phyloP scores from a whole-genome alignment of 2,113 vertebrate genomes.

The Ailurus styani region DNA sequence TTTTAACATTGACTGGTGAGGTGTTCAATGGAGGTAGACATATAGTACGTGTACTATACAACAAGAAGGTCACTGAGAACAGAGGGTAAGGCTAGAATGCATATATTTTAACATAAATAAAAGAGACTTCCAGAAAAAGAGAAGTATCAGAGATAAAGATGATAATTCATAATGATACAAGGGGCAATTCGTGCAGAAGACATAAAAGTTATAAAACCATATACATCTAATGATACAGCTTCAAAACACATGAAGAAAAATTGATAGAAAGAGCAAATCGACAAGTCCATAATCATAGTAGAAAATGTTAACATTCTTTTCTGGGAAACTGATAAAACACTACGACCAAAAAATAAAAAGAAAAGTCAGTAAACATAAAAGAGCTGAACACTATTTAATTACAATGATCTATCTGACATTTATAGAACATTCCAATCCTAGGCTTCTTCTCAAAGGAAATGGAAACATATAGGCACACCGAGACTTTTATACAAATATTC shows the following conservation, averaged over 20 bases:
- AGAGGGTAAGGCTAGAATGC: not conserved
- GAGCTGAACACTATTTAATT: not conserved
- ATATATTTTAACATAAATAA: not conserved
- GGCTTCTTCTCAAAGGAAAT: not conserved
- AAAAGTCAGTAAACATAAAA: not conserved
- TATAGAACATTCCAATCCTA: not conserved
- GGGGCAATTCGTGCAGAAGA: not conserved
- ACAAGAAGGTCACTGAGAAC: not conserved
- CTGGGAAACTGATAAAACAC: not conserved
- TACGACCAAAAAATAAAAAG: not conserved
- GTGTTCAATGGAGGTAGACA: not conserved
- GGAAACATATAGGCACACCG: not conserved
- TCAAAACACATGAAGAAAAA: constrained; percentile 7
- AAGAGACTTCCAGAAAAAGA: not conserved
- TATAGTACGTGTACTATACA: not conserved
- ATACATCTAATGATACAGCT: not conserved
- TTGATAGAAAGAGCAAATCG: not conserved
- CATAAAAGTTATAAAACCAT: not conserved
- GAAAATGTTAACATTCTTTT: not conserved
- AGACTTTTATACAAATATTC: not conserved
- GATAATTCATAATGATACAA: constrained; percentile 2
- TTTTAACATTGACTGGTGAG: not conserved
- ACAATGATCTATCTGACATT: not conserved
- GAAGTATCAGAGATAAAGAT: not conserved
- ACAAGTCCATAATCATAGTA: not conserved